Evolutionary conservation across 2,113 vertebrate genomes (phyloP).

Genomic region (Amazona vittata): DNA sequence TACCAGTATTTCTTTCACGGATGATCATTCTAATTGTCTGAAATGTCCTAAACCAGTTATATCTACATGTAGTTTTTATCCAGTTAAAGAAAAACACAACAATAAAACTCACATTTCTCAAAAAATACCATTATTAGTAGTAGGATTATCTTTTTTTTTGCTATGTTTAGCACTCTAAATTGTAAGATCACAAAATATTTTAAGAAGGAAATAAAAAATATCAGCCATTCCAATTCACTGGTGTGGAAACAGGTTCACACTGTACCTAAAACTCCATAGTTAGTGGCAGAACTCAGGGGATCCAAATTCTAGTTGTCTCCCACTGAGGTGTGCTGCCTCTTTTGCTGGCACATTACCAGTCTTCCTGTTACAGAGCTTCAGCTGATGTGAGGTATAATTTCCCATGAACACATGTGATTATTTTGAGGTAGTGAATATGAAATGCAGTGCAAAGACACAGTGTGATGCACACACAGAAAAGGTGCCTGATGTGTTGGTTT

Average conservation of each 20-base stretch:
- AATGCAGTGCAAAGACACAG: background rate
- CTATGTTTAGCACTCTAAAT: background rate
- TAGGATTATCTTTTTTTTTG: accelerated
- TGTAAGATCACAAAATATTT: background rate
- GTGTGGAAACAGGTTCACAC: background rate
- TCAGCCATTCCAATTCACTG: background rate
- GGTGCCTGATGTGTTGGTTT: background rate
- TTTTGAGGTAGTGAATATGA: background rate
- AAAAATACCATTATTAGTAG: background rate
- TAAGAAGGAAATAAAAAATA: background rate
- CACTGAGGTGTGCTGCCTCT: background rate
- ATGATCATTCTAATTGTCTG: background rate
- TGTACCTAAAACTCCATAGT: background rate
- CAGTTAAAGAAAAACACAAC: background rate
- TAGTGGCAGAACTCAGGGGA: background rate
- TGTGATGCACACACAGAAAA: background rate
- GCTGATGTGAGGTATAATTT: background rate
- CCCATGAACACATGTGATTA: background rate
- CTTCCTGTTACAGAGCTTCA: accelerated
- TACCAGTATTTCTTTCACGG: background rate
- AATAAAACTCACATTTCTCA: background rate
- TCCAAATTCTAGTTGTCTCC: background rate
- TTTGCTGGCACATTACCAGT: background rate
- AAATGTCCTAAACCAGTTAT: background rate
- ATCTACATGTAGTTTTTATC: background rate